Base-by-base conservation (phyloP, 2,113 vertebrate genomes). In the Riparia riparia region DNA sequence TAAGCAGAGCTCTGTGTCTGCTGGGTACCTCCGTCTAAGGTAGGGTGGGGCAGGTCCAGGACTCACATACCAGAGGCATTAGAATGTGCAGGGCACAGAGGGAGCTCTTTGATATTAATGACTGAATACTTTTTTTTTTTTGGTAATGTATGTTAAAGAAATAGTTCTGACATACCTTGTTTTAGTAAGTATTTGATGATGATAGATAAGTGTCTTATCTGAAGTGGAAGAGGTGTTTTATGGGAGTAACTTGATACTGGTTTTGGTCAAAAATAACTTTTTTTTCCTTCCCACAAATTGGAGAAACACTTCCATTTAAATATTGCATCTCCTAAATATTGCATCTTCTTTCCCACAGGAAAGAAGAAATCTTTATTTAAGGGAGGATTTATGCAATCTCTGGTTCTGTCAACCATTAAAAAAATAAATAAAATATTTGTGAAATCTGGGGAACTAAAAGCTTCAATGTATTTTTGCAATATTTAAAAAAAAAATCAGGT, bases 241-340 rank as follows among this genome's bases (percentile, higher is more conserved):
- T 44, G 25, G 63, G 32, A 72, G 31, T 63, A 70, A 63, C 9
- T 68, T 69, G 28, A n/a, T 53, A 53, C 2, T 45, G 32, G 32
- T 60, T 82, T 68, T 60, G 19, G 13, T 64, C 2, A 10, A 94
- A 91, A 69, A 19, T 6, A 78, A 16, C 11, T 4, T n/a, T 17
- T 22, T 7, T 3, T 0, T 0, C 3, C 3, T 20, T 7, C 1
- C 4, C 9, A 14, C 8, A 41, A 32, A 44, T 7, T 32, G 18
- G 17, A 84, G 41, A 86, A 90, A 85, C 54, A 5, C 4, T 82
- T 45, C 34, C 26, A 60, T 71, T 53, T 89, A 90, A 82, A 79
- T 79, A 72, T 58, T 69, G n/a, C 11, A 44, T 50, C 73, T 60
- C 25, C 21, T 61, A 70, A 49, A 37, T 37, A 37, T 37, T 37